phyloP scores from a whole-genome alignment of 2,888 invertebrate species.

The Cecidostiba fungosa region DNA sequence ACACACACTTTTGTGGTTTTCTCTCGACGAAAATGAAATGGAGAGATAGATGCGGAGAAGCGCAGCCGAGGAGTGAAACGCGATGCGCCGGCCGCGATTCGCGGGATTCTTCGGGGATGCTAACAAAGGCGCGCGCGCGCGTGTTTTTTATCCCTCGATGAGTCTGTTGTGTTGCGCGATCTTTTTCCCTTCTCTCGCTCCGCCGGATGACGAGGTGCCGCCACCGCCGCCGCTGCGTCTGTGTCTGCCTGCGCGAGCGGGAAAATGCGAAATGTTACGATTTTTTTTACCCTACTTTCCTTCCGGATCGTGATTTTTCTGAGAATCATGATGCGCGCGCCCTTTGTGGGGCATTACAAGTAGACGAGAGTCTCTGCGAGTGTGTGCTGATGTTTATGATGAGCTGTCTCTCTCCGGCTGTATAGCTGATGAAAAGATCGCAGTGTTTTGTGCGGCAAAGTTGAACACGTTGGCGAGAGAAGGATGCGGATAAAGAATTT shows the following conservation, averaged over 20 bases:
- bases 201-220: slow-evolving; percentile 36
- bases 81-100: slow-evolving; percentile 58
- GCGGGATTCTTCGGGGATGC: slow-evolving; percentile 42
- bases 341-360: slow-evolving; percentile 23
- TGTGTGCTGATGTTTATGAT: too few relatives aligned
- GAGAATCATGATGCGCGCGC: slow-evolving; percentile 35
- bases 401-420: not conserved
- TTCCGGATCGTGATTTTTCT: slow-evolving; percentile 58
- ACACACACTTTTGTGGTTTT: slow-evolving; percentile 49
- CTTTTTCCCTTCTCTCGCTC: slow-evolving; percentile 53
- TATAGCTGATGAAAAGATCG: not conserved
- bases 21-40: slow-evolving; percentile 39
- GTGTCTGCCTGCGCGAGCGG: slow-evolving; percentile 12
- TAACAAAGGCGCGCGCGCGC: slow-evolving; percentile 48
- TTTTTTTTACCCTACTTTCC: slow-evolving; percentile 24
- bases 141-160: slow-evolving; percentile 62
- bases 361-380: too few relatives aligned
- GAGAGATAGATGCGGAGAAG: slow-evolving; percentile 5
- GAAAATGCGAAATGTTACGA: slow-evolving; percentile 57
- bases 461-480: not conserved
- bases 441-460: not conserved
- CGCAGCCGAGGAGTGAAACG: slow-evolving; percentile 40
- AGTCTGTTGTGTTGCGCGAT: slow-evolving; percentile 66
- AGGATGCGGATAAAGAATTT: not conserved
- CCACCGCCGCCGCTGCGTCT: not conserved